These are phyloP conservation scores for Zosterops hypoxanthus DNA, from an alignment of 2,113 vertebrate species.

Conservation along the genomic window DNA sequence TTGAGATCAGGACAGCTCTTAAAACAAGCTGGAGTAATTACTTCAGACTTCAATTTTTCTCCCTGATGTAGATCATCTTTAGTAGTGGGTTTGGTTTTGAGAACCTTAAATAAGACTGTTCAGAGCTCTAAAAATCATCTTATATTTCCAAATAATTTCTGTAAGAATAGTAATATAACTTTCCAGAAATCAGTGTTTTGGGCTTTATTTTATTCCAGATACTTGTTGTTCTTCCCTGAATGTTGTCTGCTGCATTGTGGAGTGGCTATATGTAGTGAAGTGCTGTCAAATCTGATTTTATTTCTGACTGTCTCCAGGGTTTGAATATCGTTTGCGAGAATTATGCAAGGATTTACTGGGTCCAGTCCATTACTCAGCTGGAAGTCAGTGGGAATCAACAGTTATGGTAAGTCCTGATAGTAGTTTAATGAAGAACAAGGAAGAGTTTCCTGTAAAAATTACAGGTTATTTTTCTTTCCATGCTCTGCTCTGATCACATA, in stretches of 20 bases:
- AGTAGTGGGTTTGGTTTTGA: background rate
- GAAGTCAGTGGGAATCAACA: slow-evolving; percentile 90
- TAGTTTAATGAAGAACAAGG: background rate
- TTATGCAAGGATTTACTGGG: slow-evolving; percentile 96
- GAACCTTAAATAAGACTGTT: background rate
- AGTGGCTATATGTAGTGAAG: background rate
- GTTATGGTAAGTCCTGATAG: slow-evolving; percentile 83
- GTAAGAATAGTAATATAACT: background rate
- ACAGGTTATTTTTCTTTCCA: background rate
- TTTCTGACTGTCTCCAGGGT: slow-evolving; percentile 74
- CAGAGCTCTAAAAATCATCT: background rate
- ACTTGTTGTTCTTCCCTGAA: background rate
- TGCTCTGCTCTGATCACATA: background rate
- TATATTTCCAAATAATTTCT: background rate
- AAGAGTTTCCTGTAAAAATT: background rate
- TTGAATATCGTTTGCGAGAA: slow-evolving; percentile 91
- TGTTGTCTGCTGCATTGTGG: background rate
- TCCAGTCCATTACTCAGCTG: slow-evolving; percentile 91
- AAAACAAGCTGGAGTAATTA: background rate
- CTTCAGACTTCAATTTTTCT: background rate
- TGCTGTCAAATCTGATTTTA: background rate
- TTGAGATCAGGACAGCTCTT: background rate
- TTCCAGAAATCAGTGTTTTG: background rate
- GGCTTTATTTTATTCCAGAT: background rate
- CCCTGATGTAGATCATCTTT: background rate